A percentile compares a stretch with the other conserved stretches of the same genome.
These are phyloP conservation scores for Drosophila paranaensis DNA, from an alignment of 2,888 invertebrate genomes.

Conservation along the genomic window DNA sequence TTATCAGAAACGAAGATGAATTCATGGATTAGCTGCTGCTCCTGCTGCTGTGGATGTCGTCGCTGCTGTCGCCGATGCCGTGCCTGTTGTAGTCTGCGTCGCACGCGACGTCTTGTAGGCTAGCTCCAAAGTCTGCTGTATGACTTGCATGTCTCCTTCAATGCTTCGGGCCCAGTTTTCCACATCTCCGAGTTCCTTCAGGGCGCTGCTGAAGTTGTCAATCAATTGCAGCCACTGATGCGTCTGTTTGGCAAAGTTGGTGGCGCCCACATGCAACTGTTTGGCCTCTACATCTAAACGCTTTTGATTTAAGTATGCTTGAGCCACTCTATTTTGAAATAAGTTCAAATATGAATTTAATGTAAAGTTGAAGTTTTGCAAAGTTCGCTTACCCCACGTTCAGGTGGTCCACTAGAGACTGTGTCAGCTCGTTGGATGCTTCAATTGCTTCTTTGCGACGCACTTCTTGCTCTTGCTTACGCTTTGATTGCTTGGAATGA, in stretches of 20 bases:
- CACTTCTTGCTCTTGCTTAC: constrained; percentile 95
- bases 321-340: constrained; percentile 90
- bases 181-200: constrained; percentile 99
- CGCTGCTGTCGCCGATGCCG: constrained; percentile 22
- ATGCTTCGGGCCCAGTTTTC: constrained; percentile 99
- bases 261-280: constrained; percentile 95
- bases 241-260: constrained; percentile 98
- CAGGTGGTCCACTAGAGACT: constrained; percentile 97
- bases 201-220: constrained; percentile 93
- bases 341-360: neutral
- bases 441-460: constrained; percentile 96
- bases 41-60: constrained; percentile 6
- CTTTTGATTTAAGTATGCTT: constrained; percentile 99
- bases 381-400: constrained; percentile 93
- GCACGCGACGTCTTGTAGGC: constrained; percentile 92
- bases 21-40: neutral
- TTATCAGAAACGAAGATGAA: neutral
- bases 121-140: constrained; percentile 95
- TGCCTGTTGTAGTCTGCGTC: constrained; percentile 52
- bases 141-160: constrained; percentile 97
- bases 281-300: constrained; percentile 99
- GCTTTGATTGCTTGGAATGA: constrained; percentile 90
- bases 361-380: neutral
- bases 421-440: constrained; percentile 96
- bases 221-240: constrained; percentile 98